These are phyloP conservation scores for Anastrepha ludens DNA, from an alignment of 1,140 invertebrate species.

Conservation along the genomic window DNA sequence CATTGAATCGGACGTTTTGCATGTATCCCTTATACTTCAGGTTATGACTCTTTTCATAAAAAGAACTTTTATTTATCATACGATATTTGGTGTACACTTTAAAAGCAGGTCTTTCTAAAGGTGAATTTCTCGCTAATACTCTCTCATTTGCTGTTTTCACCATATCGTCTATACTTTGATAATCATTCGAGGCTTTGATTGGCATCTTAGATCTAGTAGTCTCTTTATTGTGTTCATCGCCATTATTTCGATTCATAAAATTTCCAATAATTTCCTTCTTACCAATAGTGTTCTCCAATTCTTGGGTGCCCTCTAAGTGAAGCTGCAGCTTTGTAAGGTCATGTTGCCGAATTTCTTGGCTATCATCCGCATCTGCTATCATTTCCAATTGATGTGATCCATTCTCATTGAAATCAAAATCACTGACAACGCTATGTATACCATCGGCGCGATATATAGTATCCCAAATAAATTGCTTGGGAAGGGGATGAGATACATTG, in stretches of 20 bases:
- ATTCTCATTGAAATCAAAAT: constrained; percentile 54
- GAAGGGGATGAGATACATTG: constrained; percentile 81
- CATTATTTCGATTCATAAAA: neutral
- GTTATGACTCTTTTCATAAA: constrained; percentile 7
- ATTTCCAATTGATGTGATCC: neutral
- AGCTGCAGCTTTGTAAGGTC: neutral
- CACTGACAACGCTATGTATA: constrained; percentile 53
- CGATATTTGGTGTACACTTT: neutral
- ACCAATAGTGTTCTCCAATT: neutral
- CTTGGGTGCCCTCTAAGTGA: neutral
- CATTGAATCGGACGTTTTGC: neutral
- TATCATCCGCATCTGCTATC: neutral
- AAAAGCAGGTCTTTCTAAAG: too few relatives aligned
- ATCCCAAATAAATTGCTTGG: constrained; percentile 81
- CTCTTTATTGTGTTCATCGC: neutral
- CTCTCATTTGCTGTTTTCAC: neutral
- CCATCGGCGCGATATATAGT: constrained; percentile 80
- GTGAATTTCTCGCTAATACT: neutral
- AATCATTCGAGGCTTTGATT: neutral
- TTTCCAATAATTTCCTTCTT: neutral
- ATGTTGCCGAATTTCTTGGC: neutral
- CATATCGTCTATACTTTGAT: neutral
- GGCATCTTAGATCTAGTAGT: neutral
- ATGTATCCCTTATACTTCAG: neutral
- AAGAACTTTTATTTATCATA: neutral